Conservation (phyloP, 2,113 vertebrate species). For the Rynchops niger region DNA sequence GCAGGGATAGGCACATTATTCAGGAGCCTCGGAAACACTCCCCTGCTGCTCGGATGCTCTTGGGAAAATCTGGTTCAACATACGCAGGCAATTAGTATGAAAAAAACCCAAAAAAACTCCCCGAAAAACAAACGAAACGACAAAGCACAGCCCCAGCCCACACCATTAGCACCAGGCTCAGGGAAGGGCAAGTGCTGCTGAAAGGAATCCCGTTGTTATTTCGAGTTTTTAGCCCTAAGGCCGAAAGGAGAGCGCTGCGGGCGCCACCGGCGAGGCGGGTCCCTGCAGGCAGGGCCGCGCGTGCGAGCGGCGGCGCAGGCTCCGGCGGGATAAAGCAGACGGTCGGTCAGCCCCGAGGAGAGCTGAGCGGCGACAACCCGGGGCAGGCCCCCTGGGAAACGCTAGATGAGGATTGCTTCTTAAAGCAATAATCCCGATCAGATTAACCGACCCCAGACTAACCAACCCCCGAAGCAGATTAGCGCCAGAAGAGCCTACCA, state of each 20-base stretch:
- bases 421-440: neutral
- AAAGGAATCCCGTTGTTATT: neutral
- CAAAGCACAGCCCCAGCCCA: neutral
- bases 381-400: neutral
- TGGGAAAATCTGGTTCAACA: neutral
- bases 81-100: accelerated
- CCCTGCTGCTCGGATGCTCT: neutral
- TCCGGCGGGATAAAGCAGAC: accelerated
- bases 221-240: accelerated
- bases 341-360: accelerated
- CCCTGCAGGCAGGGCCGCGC: neutral
- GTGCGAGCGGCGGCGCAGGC: accelerated
- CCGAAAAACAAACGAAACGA: neutral
- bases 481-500: neutral
- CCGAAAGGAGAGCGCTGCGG: accelerated
- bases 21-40: neutral
- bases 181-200: too few relatives aligned
- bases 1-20: neutral
- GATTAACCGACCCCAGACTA: neutral
- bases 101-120: too few relatives aligned
- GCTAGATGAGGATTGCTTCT: neutral
- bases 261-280: accelerated
- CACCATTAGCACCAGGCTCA: neutral
- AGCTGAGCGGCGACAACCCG: accelerated
- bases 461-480: neutral